These are phyloP conservation scores for Prochilodus magdalenae DNA, from an alignment of 2,113 vertebrate species.

Conservation along the genomic window DNA sequence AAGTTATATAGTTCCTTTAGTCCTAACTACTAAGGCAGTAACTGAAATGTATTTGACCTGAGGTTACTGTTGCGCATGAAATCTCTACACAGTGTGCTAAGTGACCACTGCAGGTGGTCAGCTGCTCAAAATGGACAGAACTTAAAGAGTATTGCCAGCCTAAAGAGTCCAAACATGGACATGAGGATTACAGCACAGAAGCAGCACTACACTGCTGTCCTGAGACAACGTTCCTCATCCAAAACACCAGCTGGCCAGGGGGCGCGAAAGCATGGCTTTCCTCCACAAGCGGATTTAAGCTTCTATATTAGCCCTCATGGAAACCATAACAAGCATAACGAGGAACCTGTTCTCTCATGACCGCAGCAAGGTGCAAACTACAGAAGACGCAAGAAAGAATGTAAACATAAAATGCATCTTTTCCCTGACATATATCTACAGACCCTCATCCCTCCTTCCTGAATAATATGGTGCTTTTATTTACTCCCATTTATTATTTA, in stretches of 20 bases:
- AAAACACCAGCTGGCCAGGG: neutral
- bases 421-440: neutral
- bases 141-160: neutral
- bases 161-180: neutral
- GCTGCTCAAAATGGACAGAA: neutral
- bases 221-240: neutral
- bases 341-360: neutral
- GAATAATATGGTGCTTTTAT: too few species aligned
- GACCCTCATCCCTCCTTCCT: too few species aligned
- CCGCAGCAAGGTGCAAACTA: neutral
- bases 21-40: too few species aligned
- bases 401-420: neutral
- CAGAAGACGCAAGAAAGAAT: neutral
- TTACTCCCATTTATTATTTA: too few species aligned
- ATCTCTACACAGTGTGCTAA: neutral
- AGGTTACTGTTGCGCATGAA: neutral
- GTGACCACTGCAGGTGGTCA: neutral
- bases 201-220: neutral
- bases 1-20: neutral
- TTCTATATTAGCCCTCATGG: too few species aligned
- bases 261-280: neutral
- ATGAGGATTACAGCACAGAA: neutral
- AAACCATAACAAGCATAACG: neutral
- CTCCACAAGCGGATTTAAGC: neutral
- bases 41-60: neutral